Conservation (phyloP, 2,888 invertebrate genomes). For the Coelopa pilipes region DNA sequence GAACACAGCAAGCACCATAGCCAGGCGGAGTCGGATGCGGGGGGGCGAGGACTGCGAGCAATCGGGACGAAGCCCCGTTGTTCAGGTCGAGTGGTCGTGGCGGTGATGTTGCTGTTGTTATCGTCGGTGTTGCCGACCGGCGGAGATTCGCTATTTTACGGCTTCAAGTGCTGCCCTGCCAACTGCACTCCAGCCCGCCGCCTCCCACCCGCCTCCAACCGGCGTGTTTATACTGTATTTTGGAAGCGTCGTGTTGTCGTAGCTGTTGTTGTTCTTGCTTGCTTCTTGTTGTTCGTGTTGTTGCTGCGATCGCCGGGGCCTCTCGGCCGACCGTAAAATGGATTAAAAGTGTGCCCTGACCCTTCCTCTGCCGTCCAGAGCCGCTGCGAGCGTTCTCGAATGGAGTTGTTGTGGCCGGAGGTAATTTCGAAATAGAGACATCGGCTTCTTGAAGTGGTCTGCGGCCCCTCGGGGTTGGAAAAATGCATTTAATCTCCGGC, state of each 20-base stretch:
- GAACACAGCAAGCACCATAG: neutral
- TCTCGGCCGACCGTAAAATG: neutral
- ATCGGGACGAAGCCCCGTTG: neutral
- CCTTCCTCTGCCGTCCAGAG: neutral
- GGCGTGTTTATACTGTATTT: neutral
- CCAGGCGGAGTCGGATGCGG: neutral
- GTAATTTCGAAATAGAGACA: constrained; percentile 27
- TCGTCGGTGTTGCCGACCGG: neutral
- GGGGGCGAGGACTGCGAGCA: neutral
- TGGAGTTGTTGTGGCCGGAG: constrained; percentile 22
- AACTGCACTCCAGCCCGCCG: no score
- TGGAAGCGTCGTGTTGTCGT: neutral
- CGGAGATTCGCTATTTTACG: constrained; percentile 24
- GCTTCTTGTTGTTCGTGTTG: no score
- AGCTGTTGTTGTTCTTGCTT: neutral
- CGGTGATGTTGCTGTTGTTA: neutral
- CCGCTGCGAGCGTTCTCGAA: neutral
- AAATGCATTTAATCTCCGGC: constrained; percentile 17
- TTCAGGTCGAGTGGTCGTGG: neutral
- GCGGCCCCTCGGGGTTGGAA: neutral
- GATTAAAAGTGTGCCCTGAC: constrained; percentile 27
- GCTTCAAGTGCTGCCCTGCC: constrained; percentile 17
- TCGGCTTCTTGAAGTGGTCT: constrained; percentile 13
- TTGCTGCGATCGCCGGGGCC: no score
- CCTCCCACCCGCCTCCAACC: no score